Evolutionary conservation across 2,113 vertebrate genomes (phyloP).

Genomic region (Murina feae): DNA sequence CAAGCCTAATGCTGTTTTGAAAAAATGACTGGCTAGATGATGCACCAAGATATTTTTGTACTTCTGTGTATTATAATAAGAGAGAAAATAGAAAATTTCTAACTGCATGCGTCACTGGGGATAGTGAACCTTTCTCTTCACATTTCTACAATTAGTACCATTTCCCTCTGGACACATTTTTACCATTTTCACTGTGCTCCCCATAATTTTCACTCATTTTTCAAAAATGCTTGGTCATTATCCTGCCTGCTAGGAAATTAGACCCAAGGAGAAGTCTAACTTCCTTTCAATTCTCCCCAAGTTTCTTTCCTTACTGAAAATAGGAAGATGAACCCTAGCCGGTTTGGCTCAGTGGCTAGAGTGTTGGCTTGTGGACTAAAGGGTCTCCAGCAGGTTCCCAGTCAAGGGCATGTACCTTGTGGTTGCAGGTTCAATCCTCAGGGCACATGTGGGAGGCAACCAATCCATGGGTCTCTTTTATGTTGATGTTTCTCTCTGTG

Average conservation of each 20-base stretch:
- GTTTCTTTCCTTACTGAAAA: background rate
- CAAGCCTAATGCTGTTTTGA: background rate
- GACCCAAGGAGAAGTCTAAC: background rate
- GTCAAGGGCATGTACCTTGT: too few species aligned
- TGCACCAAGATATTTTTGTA: conserved; percentile 5
- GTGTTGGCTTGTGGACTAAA: too few species aligned
- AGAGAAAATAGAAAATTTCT: conserved; percentile 20
- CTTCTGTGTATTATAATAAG: background rate
- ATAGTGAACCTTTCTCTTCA: conserved; percentile 2
- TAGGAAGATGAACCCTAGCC: background rate
- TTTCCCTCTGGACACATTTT: background rate
- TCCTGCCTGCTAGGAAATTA: conserved; percentile 5
- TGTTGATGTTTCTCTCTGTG: too few species aligned
- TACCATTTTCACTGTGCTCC: background rate
- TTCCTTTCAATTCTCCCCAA: background rate
- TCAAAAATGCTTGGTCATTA: background rate
- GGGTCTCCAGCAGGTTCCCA: too few species aligned
- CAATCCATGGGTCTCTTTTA: too few species aligned
- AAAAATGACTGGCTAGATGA: background rate
- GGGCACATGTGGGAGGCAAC: too few species aligned
- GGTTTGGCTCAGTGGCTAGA: too few species aligned
- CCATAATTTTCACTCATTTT: conserved; percentile 35
- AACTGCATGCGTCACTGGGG: background rate
- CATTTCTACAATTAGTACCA: background rate
- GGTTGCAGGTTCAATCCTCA: too few species aligned